Evolutionary conservation across 2,888 invertebrate genomes (phyloP), one percentile per base, ranked within the genome.

Genomic region (Plebejus anna): DNA sequence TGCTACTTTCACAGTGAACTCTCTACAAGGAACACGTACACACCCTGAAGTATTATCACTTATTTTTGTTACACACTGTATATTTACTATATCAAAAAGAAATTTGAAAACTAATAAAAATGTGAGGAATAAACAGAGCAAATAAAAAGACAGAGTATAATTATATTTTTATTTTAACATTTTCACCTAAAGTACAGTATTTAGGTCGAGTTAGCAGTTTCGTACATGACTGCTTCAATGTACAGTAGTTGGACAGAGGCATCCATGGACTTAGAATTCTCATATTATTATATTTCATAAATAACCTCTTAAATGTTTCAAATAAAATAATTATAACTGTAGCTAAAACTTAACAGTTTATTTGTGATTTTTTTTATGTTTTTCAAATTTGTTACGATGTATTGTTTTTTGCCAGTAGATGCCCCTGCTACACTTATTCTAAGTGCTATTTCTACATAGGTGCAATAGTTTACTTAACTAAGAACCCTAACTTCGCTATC

Each of bases 141-240:
- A 66, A 32, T 32, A 66, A 66, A 66, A 66, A 32, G 16, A 36
- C 32, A 32, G 32, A 36, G 1, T 66, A 32, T 32, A 36, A 66
- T 66, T 75, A 47, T 66, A 75, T 13, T 75, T 75, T 75, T 75
- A 75, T 75, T 75, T 66, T 66, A 75, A 75, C 75, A 75, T 66
- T 28, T 36, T 75, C 66, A 16, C 47, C 75, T 75, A 75, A 75
- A 75, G 61, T 75, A 75, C 66, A 75, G 4, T 75, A 55, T 16
- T 55, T 55, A 57, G 61, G 22, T 57, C 13, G 28, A 47, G 11
- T 42, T 42, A 75, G 66, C 66, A 66, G 66, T 66, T 36, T 11
- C 32, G 16, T 66, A 66, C 66, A 66, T 66, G 9, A 36, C 66
- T 66, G 66, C 66, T 66, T 13, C 28, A 66, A 66, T 66, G 32